Evolutionary conservation across 2,888 invertebrate species (phyloP).

Genomic region (Sicus ferrugineus): DNA sequence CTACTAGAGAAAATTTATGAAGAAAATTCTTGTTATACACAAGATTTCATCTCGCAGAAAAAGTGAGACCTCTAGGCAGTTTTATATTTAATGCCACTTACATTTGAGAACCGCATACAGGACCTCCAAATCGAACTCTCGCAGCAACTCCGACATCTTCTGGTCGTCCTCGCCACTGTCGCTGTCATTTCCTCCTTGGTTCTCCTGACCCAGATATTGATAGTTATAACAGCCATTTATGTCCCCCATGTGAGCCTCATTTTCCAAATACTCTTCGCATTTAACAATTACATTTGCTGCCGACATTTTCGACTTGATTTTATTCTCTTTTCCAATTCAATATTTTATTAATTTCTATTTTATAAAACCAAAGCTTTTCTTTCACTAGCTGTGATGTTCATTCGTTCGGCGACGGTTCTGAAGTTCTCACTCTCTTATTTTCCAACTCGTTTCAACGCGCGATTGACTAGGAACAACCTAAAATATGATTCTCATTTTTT

Average conservation of each 20-base stretch:
- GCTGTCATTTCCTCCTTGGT: background rate
- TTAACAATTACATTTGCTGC: slow-evolving; percentile 13
- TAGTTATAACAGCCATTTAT: background rate
- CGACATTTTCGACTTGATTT: slow-evolving; percentile 2
- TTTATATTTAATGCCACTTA: slow-evolving; percentile 30
- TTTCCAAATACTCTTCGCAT: slow-evolving; percentile 20
- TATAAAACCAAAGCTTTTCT: background rate
- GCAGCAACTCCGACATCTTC: slow-evolving; percentile 29
- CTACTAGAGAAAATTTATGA: too few relatives aligned
- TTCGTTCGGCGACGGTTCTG: too few relatives aligned
- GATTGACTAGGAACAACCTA: background rate
- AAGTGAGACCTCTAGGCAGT: too few relatives aligned
- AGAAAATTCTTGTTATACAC: too few relatives aligned
- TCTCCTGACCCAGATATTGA: slow-evolving; percentile 13
- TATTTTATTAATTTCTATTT: background rate
- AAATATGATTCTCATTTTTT: background rate
- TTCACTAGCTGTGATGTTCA: background rate
- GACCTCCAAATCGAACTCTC: slow-evolving; percentile 37
- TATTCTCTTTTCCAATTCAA: background rate
- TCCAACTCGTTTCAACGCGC: background rate
- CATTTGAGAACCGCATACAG: slow-evolving; percentile 35
- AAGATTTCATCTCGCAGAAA: too few relatives aligned
- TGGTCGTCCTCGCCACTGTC: slow-evolving; percentile 25
- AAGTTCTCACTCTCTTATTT: too few relatives aligned
- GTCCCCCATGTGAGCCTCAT: background rate